Percentiles rank a stretch among this genome's conserved stretches.
Evolutionary conservation across 2,888 invertebrate species (phyloP).

Genomic region (Erannis defoliaria): DNA sequence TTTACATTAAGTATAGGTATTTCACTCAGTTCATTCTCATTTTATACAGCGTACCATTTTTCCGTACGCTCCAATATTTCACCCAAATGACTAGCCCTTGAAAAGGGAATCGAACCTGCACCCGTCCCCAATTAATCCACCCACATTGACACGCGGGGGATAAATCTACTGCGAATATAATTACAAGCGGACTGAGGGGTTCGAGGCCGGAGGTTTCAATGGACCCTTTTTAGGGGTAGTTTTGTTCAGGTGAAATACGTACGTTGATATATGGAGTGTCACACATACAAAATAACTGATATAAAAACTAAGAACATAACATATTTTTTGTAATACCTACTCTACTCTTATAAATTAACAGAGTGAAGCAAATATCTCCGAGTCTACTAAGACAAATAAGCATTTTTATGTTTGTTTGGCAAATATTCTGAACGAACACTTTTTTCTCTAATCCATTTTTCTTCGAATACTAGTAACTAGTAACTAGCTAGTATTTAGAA

Average conservation of each 20-base stretch:
- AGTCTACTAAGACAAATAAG: too few relatives aligned
- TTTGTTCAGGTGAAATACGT: not conserved
- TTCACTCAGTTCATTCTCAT: not conserved
- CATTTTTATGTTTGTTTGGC: too few relatives aligned
- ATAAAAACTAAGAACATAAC: too few relatives aligned
- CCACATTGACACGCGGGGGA: slow-evolving; percentile 77
- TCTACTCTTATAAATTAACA: too few relatives aligned
- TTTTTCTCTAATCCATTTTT: too few relatives aligned
- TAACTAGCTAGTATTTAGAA: too few relatives aligned
- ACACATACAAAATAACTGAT: too few relatives aligned
- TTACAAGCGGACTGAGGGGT: slow-evolving; percentile 54
- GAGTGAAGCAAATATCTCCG: too few relatives aligned
- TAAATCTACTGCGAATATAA: slow-evolving; percentile 78
- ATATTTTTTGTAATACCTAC: too few relatives aligned
- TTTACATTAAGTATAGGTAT: not conserved
- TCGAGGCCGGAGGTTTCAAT: not conserved
- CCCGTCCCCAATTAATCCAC: slow-evolving; percentile 77
- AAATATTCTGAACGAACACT: too few relatives aligned
- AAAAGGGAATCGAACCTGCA: slow-evolving; percentile 58
- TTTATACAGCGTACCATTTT: slow-evolving; percentile 6
- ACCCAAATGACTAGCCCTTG: slow-evolving; percentile 39
- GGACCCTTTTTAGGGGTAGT: slow-evolving; percentile 1
- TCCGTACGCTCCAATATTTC: slow-evolving; percentile 29
- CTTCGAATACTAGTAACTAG: too few relatives aligned
- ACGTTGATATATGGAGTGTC: too few relatives aligned